Conservation (phyloP, 1,140 invertebrate species). For the Adoxophyes honmai region DNA sequence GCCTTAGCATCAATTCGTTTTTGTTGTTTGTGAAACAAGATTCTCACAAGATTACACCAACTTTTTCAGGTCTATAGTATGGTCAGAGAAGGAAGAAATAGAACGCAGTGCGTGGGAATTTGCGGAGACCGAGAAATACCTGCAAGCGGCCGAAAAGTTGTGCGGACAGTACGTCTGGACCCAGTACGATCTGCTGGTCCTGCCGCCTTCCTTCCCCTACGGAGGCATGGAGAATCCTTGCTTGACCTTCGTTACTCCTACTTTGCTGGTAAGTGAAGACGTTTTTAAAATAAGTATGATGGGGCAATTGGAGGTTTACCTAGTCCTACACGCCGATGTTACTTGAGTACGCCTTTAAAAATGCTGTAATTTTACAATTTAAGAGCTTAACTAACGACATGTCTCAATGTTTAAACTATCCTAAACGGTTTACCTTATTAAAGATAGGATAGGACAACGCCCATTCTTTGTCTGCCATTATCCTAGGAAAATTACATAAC, state of each 20-base stretch:
- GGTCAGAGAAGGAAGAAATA: slow-evolving; percentile 92
- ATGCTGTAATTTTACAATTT: too few species aligned
- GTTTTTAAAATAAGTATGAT: too few species aligned
- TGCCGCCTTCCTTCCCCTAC: slow-evolving; percentile 96
- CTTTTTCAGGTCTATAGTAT: slow-evolving; percentile 83
- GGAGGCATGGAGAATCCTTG: slow-evolving; percentile 99
- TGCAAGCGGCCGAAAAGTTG: slow-evolving; percentile 88
- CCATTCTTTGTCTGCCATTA: too few species aligned
- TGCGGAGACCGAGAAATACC: slow-evolving; percentile 90
- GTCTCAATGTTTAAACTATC: too few species aligned
- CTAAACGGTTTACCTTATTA: too few species aligned
- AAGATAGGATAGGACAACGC: too few species aligned
- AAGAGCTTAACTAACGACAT: too few species aligned
- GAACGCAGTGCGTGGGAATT: slow-evolving; percentile 93
- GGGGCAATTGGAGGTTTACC: too few species aligned
- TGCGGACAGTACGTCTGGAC: slow-evolving; percentile 92
- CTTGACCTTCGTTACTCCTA: slow-evolving; percentile 96
- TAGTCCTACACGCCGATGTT: too few species aligned
- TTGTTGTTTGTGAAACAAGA: not conserved
- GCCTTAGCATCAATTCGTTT: too few species aligned
- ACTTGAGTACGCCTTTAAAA: too few species aligned
- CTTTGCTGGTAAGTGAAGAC: slow-evolving; percentile 80
- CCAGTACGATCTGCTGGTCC: slow-evolving; percentile 92
- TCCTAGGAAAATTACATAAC: too few species aligned
- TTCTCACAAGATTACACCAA: not conserved